Evolutionary conservation across 1,140 invertebrate genomes (phyloP), one percentile per base, ranked within the genome.

Genomic region (Bicyclus anynana): DNA sequence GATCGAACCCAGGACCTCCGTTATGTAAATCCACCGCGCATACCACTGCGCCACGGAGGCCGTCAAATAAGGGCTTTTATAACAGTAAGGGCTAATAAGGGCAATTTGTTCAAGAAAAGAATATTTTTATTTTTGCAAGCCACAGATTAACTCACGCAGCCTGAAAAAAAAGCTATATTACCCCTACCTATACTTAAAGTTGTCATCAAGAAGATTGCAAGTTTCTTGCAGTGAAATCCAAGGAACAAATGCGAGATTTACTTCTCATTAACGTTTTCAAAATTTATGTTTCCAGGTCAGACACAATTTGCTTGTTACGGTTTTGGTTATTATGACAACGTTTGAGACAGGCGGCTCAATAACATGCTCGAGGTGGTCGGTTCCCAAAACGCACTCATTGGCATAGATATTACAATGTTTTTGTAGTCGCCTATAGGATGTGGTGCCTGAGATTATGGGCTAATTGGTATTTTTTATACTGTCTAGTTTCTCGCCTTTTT

Each of bases 321-420:
- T 54, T 37, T 23, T 23, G 18, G 21, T 46, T 16, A 54, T 54
- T 54, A 47, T 37, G 42, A 59, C 52, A 57, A 52, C 27, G 17
- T 42, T 56, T 27, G 23, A 37, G 54, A 48, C 26, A 27, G 49
- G 49, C 13, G 33, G 14, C 6, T 29, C 35, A 49, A 55, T 56
- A 61, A 58, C 29, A 49, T 53, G 44, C 16, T 49, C 17, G 37
- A 37, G 29, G 49, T 29, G 42, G 44, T 37, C 29, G 18, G 29
- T 33, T 33, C 29, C n/a, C n/a, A n/a, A 33, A 12, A 33, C 29
- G 29, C 29, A 33, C 7, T 46, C 3, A 33, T 33, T 33, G 10
- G 29, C 10, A 33, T 12, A 33, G 29, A 33, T 33, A 33, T 33
- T 1, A 12, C 10, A 33, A 33, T 12, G 3, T 33, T 33, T 10